Evolutionary conservation across 1,140 invertebrate genomes (phyloP).

Genomic region (Tetragnatha versicolor): DNA sequence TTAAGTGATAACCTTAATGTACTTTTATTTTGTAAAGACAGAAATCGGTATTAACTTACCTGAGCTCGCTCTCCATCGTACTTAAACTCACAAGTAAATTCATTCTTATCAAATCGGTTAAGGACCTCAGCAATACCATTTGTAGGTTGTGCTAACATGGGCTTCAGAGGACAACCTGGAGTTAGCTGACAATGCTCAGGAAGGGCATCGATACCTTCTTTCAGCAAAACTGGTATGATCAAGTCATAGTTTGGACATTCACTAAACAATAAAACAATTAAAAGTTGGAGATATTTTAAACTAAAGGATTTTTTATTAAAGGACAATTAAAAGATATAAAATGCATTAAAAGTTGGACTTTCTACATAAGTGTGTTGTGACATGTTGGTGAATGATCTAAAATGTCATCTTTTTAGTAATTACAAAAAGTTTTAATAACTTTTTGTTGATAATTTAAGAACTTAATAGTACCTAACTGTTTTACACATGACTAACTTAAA

Average conservation of each 20-base stretch:
- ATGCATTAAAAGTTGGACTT: too few species aligned
- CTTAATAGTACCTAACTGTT: too few species aligned
- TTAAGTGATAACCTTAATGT: too few species aligned
- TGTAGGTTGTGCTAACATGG: conserved; percentile 98
- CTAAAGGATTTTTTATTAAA: too few species aligned
- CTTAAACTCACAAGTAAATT: conserved; percentile 99
- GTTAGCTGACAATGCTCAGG: conserved; percentile 85
- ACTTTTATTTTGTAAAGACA: too few species aligned
- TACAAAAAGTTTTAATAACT: too few species aligned
- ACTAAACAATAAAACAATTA: conserved; percentile 65
- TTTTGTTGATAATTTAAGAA: too few species aligned
- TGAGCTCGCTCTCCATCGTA: conserved; percentile 99
- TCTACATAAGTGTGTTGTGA: too few species aligned
- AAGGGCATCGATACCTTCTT: conserved; percentile 80
- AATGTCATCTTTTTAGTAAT: too few species aligned
- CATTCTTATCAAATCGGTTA: conserved; percentile 85
- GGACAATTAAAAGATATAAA: too few species aligned
- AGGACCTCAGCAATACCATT: conserved; percentile 88
- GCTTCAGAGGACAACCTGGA: conserved; percentile 94
- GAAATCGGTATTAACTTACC: conserved; percentile 66
- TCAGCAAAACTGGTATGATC: conserved; percentile 81
- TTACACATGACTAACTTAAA: too few species aligned
- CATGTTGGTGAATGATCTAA: too few species aligned
- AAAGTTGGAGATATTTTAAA: conserved; percentile 24
- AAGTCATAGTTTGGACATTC: conserved; percentile 96